These are phyloP conservation scores for Nematostella vectensis DNA, from an alignment of 92 coral and sea anemone species.

Conservation along the genomic window DNA sequence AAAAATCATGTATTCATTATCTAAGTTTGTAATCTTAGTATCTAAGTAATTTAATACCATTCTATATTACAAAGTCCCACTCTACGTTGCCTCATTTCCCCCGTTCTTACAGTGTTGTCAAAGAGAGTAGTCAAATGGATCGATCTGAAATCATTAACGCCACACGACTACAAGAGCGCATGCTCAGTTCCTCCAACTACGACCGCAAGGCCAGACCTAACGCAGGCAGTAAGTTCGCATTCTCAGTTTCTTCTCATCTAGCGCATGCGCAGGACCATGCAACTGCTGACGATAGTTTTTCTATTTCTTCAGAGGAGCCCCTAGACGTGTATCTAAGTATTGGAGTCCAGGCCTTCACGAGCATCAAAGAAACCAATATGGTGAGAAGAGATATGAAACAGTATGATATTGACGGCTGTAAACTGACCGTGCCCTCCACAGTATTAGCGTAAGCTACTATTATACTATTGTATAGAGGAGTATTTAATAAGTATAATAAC, in stretches of 20 bases:
- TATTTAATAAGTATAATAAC: too few relatives aligned
- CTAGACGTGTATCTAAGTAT: constrained; percentile 63
- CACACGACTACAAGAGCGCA: constrained; percentile 37
- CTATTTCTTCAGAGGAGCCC: constrained; percentile 38
- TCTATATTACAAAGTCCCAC: too few relatives aligned
- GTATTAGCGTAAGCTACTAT: too few relatives aligned
- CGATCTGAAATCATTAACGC: constrained; percentile 83
- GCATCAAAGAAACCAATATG: constrained; percentile 94
- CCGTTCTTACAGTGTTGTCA: constrained; percentile 21
- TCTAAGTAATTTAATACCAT: too few relatives aligned
- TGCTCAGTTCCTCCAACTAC: constrained; percentile 39
- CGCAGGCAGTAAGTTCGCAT: constrained; percentile 41
- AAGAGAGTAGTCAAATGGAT: constrained; percentile 58
- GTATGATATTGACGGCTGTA: too few relatives aligned
- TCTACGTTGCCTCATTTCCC: too few relatives aligned
- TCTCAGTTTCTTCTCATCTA: not conserved
- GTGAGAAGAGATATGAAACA: constrained; percentile 41
- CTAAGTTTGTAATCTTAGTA: too few relatives aligned
- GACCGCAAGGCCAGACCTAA: constrained; percentile 71
- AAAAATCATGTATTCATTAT: too few relatives aligned
- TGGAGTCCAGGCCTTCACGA: constrained; percentile 83
- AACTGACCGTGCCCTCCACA: too few relatives aligned
- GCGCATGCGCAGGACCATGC: not conserved
- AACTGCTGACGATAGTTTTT: not conserved
- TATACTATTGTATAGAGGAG: too few relatives aligned